These are phyloP conservation scores for Scaptomyza flava DNA, from an alignment of 2,888 invertebrate genomes.

Conservation along the genomic window DNA sequence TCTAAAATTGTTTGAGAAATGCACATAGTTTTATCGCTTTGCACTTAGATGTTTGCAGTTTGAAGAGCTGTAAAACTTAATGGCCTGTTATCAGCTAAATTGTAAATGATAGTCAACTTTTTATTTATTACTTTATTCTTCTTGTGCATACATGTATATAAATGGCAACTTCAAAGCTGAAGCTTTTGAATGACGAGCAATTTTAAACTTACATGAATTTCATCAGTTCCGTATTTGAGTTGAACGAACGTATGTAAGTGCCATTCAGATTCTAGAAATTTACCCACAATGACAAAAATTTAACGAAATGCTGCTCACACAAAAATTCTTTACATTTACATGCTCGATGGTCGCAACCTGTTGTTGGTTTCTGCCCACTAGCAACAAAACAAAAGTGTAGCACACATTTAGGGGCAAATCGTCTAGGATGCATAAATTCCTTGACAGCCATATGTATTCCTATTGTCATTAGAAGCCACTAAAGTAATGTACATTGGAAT, in stretches of 20 bases:
- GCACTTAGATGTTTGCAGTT: not conserved
- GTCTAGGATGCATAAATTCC: too few species aligned
- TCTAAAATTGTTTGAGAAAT: not conserved
- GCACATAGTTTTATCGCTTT: not conserved
- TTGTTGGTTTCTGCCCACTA: too few species aligned
- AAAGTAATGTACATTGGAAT: too few species aligned
- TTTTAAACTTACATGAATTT: not conserved
- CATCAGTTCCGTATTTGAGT: not conserved
- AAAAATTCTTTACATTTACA: too few species aligned
- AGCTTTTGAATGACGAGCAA: not conserved
- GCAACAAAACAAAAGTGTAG: too few species aligned
- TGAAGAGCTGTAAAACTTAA: not conserved
- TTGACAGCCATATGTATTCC: too few species aligned
- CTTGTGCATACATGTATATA: not conserved
- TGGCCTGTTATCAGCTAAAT: not conserved
- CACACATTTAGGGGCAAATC: too few species aligned
- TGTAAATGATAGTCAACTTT: not conserved
- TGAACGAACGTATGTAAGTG: not conserved
- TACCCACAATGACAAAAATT: too few species aligned
- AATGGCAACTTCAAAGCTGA: not conserved
- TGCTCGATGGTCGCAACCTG: too few species aligned
- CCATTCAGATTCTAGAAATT: not conserved
- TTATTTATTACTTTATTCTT: not conserved
- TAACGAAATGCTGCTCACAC: too few species aligned
- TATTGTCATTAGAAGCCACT: too few species aligned